Conservation (phyloP, 2,113 vertebrate species). For the Falco punctatus region DNA sequence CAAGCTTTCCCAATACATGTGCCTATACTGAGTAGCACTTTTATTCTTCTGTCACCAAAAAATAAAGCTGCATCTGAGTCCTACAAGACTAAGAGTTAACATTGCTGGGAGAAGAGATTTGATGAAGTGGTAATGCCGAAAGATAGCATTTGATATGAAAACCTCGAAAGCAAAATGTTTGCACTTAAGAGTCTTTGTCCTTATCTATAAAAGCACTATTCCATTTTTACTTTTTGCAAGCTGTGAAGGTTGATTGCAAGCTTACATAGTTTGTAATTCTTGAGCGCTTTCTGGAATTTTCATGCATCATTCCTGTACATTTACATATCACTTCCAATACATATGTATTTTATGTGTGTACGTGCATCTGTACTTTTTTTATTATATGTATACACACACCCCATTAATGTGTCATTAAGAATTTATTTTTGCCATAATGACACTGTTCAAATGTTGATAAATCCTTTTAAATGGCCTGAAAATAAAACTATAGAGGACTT, state of each 20-base stretch:
- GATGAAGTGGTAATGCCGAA: background rate
- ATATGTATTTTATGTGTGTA: background rate
- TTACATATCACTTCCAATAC: background rate
- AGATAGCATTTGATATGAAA: background rate
- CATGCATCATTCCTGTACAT: background rate
- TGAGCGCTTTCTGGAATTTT: background rate
- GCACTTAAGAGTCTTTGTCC: background rate
- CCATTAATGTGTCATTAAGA: background rate
- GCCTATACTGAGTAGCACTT: background rate
- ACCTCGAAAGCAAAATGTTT: background rate
- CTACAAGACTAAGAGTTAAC: fast-evolving
- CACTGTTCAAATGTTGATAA: background rate
- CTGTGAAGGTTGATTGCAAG: background rate
- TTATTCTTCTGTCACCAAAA: background rate
- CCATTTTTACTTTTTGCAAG: background rate
- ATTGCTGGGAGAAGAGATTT: background rate
- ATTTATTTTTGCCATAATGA: background rate
- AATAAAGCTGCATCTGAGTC: background rate
- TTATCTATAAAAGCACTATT: background rate
- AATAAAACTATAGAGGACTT: background rate
- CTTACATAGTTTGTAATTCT: background rate
- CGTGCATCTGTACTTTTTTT: background rate
- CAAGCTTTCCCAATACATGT: background rate
- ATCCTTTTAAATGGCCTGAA: background rate
- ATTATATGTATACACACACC: background rate